Conservation (phyloP, 2,113 vertebrate species). For the Nestor notabilis region DNA sequence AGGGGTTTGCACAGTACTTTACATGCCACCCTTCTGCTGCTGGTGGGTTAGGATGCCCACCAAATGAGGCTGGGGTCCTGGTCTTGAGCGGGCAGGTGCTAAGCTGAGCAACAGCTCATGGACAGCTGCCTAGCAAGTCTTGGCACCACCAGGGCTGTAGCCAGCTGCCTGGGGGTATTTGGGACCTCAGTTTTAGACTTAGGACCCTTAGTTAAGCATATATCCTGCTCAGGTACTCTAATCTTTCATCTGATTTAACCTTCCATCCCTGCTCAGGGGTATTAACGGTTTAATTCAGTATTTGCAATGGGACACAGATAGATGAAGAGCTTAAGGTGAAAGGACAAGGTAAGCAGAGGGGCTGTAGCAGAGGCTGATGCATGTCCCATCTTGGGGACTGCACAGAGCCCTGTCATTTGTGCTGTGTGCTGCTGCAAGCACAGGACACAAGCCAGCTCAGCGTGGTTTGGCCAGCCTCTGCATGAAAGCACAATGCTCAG, state of each 20-base stretch:
- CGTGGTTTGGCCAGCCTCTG: neutral
- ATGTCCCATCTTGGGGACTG: neutral
- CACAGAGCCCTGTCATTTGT: neutral
- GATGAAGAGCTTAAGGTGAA: neutral
- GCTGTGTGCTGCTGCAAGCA: neutral
- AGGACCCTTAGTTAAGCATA: neutral
- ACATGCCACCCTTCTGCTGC: neutral
- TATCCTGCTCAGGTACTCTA: neutral
- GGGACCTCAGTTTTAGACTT: neutral
- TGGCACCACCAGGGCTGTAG: neutral
- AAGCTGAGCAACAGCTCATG: neutral
- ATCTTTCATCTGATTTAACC: conserved; percentile 17
- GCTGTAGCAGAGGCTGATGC: neutral
- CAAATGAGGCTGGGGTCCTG: neutral
- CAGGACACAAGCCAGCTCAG: rapidly evolving
- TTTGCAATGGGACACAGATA: neutral
- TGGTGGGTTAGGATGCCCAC: neutral
- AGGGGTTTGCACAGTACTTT: neutral
- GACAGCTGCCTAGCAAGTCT: neutral
- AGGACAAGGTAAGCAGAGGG: neutral
- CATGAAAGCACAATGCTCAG: neutral
- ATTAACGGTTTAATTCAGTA: neutral
- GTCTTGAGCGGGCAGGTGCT: neutral
- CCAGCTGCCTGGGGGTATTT: neutral
- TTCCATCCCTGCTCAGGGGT: neutral